Base-by-base conservation (phyloP, 2,113 vertebrate species). In the Miniopterus natalensis region DNA sequence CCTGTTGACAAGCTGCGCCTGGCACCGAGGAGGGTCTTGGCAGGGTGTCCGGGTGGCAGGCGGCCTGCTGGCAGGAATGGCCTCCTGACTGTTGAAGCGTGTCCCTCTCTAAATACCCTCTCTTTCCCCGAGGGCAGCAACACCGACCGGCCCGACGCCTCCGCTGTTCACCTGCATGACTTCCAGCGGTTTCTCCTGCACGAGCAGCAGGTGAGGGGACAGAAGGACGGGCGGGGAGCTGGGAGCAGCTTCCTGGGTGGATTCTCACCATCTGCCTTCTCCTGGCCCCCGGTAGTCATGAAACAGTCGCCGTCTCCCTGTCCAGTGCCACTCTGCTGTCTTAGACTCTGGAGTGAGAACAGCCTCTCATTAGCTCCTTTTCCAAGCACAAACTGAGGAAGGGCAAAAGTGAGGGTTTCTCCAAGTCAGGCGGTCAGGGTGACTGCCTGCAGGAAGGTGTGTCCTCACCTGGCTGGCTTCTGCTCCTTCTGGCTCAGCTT, bases 131-230 rank as follows among this genome's bases (percentile, higher is more conserved):
- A 84, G 92, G 63, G 10, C 88, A 99, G 99, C 92, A 99, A 98
- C 98, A 99, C 99, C 29, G 99, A 99, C 96, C 99, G 99, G 89
- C 98, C 99, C 0, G 99, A 99, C 3, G 99, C 99, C 59, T 99
- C 99, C 0, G 99, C 98, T 0, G 98, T 99, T 73, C 98, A 99
- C 91, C 98, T 99, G 73, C 99, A 99, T 17, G 99, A 99, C 97
- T 99, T 99, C 95, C 99, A 99, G 97, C 98, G 99, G 68, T 99
- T 99, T 96, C 99, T 99, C 71, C 55, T 99, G 83, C 99, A 99
- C 1, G 98, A 99, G 49, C 99, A 99, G 97, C 98, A 99, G 99
- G 99, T 99, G 87, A 97, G 98, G 97, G 96, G 15, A 21, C 57
- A 31, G 11, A 42, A 57, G 53, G 78, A 89, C 0, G 31, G 21